These are phyloP conservation scores for Calyptommatus sinebrachiatus DNA, from an alignment of 2,113 vertebrate species.

Conservation along the genomic window DNA sequence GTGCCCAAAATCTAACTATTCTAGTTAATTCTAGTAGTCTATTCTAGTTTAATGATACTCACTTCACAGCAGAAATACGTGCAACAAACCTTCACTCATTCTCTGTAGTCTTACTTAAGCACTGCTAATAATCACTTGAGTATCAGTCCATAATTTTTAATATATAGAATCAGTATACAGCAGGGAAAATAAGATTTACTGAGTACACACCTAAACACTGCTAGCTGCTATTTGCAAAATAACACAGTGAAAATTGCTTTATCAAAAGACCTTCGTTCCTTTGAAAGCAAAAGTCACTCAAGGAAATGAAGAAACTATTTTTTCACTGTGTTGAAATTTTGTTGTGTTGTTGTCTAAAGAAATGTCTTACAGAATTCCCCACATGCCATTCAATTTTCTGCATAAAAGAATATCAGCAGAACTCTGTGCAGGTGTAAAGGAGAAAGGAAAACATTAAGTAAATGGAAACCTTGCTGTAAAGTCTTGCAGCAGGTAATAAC, in stretches of 20 bases:
- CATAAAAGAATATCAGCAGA: conserved; percentile 1
- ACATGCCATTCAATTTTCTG: neutral
- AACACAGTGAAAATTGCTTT: neutral
- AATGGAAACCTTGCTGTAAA: neutral
- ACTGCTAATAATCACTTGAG: conserved; percentile 13
- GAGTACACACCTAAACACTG: neutral
- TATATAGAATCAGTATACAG: neutral
- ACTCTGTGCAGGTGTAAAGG: neutral
- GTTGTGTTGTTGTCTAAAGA: conserved; percentile 2
- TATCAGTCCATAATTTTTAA: neutral
- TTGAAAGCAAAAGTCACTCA: neutral
- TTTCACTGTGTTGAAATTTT: neutral
- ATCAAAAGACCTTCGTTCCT: too few species aligned
- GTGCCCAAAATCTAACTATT: neutral
- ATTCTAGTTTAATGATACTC: conserved; percentile 26
- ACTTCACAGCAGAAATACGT: conserved; percentile 21
- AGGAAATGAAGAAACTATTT: neutral
- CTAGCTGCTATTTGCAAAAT: neutral
- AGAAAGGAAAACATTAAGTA: neutral
- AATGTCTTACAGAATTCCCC: neutral
- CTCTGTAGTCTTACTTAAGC: conserved; percentile 25
- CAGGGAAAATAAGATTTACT: neutral
- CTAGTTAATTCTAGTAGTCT: too few species aligned
- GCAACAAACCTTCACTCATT: conserved; percentile 32
- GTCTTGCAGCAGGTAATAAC: conserved; percentile 7